phyloP scores from a whole-genome alignment of 2,113 vertebrate genomes.

The Oncorhynchus kisutch region DNA sequence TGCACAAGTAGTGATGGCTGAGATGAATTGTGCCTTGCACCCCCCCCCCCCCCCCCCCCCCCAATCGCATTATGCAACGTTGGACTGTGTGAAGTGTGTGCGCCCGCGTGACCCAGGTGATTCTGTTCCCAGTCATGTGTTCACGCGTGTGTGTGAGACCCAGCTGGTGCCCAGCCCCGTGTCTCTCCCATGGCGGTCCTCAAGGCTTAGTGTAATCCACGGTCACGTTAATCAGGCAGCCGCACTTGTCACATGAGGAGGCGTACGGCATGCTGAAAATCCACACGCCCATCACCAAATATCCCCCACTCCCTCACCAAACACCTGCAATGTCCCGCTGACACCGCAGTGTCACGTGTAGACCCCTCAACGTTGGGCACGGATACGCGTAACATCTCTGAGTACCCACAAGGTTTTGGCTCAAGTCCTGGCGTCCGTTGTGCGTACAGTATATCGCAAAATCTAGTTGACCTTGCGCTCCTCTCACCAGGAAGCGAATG shows the following conservation, averaged over 20 bases:
- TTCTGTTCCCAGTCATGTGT: background rate
- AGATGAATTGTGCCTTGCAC: slow-evolving; percentile 6
- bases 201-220: slow-evolving; percentile 51
- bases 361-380: background rate
- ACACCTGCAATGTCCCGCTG: background rate
- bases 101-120: slow-evolving; percentile 13
- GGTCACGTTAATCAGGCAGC: slow-evolving; percentile 52
- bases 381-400: background rate
- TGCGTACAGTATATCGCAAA: background rate
- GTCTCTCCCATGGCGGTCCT: slow-evolving; percentile 52
- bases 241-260: background rate
- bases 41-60: slow-evolving; percentile 47
- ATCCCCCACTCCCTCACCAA: background rate
- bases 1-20: background rate
- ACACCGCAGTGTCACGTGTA: background rate
- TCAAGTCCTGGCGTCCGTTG: background rate
- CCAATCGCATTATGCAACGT: slow-evolving; percentile 55
- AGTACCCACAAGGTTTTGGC: background rate
- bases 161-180: slow-evolving; percentile 58
- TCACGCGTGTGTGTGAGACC: slow-evolving; percentile 1
- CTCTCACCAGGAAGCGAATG: background rate
- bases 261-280: background rate
- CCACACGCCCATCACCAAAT: background rate
- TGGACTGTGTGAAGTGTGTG: slow-evolving; percentile 17
- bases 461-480: background rate